phyloP scores from a whole-genome alignment of 2,888 invertebrate species.

The Scaeva pyrastri region DNA sequence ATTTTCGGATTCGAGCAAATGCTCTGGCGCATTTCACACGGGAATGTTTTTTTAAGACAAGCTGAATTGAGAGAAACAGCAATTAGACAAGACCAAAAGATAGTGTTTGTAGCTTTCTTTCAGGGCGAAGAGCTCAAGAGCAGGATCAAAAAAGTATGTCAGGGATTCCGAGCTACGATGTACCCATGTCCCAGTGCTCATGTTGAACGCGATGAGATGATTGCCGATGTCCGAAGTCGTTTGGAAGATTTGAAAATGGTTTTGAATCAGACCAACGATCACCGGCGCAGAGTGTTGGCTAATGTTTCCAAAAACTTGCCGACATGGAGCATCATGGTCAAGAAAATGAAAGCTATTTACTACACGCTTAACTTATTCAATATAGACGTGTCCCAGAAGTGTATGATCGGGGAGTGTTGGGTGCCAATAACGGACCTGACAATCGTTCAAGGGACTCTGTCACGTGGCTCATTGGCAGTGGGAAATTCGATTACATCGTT shows the following conservation, averaged over 20 bases:
- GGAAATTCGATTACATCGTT: constrained; percentile 95
- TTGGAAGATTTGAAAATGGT: constrained; percentile 90
- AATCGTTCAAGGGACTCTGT: constrained; percentile 90
- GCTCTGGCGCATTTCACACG: constrained; percentile 97
- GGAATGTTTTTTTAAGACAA: constrained; percentile 96
- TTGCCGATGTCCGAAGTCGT: constrained; percentile 89
- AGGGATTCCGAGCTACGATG: constrained; percentile 92
- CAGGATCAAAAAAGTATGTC: constrained; percentile 92
- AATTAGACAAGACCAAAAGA: constrained; percentile 85
- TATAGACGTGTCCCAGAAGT: constrained; percentile 93
- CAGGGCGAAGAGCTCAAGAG: constrained; percentile 91
- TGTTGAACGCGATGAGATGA: constrained; percentile 89
- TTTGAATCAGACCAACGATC: constrained; percentile 90
- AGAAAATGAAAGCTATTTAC: constrained; percentile 94
- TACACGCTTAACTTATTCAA: constrained; percentile 95
- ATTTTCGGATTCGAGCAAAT: constrained; percentile 96
- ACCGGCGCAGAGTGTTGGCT: constrained; percentile 88
- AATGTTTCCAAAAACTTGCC: constrained; percentile 76
- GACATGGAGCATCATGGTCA: constrained; percentile 91
- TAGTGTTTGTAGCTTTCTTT: constrained; percentile 91
- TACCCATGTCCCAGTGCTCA: constrained; percentile 93
- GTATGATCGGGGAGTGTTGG: constrained; percentile 95
- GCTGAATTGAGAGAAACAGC: constrained; percentile 92
- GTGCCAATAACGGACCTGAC: constrained; percentile 89
- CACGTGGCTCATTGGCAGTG: constrained; percentile 90